Base-by-base conservation (phyloP, 64 coral and sea anemone species). In the Acropora yongei region DNA sequence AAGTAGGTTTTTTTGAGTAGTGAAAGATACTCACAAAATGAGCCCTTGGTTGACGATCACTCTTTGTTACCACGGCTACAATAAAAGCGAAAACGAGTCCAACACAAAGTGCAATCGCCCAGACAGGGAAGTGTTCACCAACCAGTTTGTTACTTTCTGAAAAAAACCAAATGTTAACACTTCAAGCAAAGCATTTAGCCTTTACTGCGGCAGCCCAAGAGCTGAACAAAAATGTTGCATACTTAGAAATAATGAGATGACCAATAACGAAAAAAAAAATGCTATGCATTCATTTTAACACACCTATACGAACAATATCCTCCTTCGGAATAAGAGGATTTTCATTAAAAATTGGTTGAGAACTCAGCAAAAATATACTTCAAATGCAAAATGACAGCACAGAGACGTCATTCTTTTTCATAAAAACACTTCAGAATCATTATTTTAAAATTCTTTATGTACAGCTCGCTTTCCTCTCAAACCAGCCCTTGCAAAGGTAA, bases 51-150 rank as follows among this genome's bases (percentile, higher is more conserved):
- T 63, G 87, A 3, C 69, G 84, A 41, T 98, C 86, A 68, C 43
- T 47, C 18, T n/a, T 67, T 0, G 96, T 95, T 49, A 85, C 78
- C 47, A 87, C 82, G 55, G 89, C 96, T 51, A 98, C 86, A 87
- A 81, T 76, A 43, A 95, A 10, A 39, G 89, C 96, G 44, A 98
- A 72, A n/a, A 95, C 30, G 16, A 95, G 11, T 91, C 93, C 96
- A 51, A 41, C 67, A 51, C 80, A 88, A 8, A 94, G 79, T 44
- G 89, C 84, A 7, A 98, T 13, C 41, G 96, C 80, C 89, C 89
- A 94, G 17, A 89, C 72, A 48, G 96, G 96, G 67, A 98, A 77
- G 4, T 65, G 58, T 8, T 80, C 80, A 77, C 89, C 92, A 78
- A 98, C 19, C 65, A 85, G 39, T n/a, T 75, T 4, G 12, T 18